Evolutionary conservation across 2,888 invertebrate species (phyloP).

Genomic region (Calephelis perditalis): DNA sequence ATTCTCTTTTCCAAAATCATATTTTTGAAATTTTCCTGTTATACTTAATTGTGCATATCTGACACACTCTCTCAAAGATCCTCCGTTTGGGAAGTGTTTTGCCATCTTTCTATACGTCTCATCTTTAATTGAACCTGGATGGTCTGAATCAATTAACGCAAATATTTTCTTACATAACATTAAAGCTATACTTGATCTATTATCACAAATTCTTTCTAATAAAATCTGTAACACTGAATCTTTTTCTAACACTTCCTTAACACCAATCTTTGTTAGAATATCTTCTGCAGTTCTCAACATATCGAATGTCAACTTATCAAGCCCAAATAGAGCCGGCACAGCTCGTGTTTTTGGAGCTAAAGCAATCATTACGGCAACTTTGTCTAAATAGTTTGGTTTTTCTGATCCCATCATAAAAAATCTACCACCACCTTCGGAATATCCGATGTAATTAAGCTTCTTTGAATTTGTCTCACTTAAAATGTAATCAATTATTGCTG

Average conservation of each 20-base stretch:
- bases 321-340: constrained; percentile 57
- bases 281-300: constrained; percentile 50
- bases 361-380: background rate
- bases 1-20: constrained; percentile 40
- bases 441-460: constrained; percentile 79
- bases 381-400: background rate
- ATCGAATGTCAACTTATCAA: constrained; percentile 59
- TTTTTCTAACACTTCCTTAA: constrained; percentile 24
- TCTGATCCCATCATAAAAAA: constrained; percentile 71
- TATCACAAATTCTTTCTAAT: constrained; percentile 22
- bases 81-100: constrained; percentile 41
- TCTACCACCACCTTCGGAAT: constrained; percentile 82
- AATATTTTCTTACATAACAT: constrained; percentile 23
- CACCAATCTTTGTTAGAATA: constrained; percentile 17
- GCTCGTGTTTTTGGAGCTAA: constrained; percentile 41
- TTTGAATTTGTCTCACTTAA: constrained; percentile 46
- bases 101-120: constrained; percentile 22
- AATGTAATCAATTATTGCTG: constrained; percentile 75
- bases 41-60: constrained; percentile 39
- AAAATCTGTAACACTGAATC: constrained; percentile 21
- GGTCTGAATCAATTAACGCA: constrained; percentile 22
- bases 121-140: constrained; percentile 35
- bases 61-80: constrained; percentile 39
- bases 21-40: constrained; percentile 37
- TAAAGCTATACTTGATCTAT: constrained; percentile 15